These are phyloP conservation scores for Phalacrocorax brasilianus DNA, from an alignment of 2,113 vertebrate genomes.

Conservation along the genomic window DNA sequence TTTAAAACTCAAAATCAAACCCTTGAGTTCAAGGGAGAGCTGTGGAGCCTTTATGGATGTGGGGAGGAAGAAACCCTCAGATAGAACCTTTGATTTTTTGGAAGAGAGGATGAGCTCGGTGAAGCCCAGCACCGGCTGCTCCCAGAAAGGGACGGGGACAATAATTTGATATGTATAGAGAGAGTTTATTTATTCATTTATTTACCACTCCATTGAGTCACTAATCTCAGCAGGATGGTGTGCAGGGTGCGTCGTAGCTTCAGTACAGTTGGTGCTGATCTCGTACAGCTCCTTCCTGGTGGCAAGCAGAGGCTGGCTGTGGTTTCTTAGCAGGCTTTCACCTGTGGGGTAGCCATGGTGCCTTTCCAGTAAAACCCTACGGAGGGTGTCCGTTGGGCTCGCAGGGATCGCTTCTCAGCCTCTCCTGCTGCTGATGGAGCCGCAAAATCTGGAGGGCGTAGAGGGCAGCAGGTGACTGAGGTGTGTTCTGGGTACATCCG, in stretches of 20 bases:
- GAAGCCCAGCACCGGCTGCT: neutral
- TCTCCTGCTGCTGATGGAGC: neutral
- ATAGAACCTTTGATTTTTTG: neutral
- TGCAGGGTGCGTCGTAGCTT: neutral
- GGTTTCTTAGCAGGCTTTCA: neutral
- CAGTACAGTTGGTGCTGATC: neutral
- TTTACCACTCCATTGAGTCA: neutral
- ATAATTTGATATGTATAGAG: neutral
- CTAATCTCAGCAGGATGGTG: neutral
- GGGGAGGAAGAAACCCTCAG: neutral
- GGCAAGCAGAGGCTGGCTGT: neutral
- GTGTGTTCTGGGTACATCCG: fast-evolving
- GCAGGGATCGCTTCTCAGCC: neutral
- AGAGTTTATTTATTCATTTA: neutral
- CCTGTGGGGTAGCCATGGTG: neutral
- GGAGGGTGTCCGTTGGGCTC: neutral
- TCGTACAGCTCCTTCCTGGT: too few relatives aligned
- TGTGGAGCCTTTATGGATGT: neutral
- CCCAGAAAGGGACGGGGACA: neutral
- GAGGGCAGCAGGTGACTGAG: neutral
- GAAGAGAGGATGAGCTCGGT: neutral
- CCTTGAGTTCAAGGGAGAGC: neutral
- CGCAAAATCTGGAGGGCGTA: neutral
- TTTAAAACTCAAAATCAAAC: neutral
- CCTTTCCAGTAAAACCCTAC: neutral